These are phyloP conservation scores for Leptarthrus brevirostris DNA, from an alignment of 2,888 invertebrate genomes.

Conservation along the genomic window DNA sequence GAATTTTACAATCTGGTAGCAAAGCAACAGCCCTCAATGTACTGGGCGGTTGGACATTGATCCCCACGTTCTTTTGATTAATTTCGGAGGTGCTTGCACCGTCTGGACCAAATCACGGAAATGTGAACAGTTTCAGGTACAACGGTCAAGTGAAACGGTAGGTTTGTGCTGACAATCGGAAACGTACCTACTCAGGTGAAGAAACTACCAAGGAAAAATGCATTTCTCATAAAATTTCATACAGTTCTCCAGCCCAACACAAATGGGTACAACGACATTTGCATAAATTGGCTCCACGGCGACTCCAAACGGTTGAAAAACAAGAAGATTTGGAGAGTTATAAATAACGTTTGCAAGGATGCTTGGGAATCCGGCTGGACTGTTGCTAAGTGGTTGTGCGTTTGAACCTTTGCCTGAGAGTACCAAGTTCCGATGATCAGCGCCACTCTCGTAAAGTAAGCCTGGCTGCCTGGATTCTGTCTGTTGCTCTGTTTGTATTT, in stretches of 20 bases:
- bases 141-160: background rate
- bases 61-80: background rate
- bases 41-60: too few species aligned
- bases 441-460: background rate
- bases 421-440: background rate
- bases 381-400: conserved; percentile 16
- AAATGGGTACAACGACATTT: conserved; percentile 52
- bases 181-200: conserved; percentile 51
- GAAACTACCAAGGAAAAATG: conserved; percentile 57
- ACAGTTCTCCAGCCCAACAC: conserved; percentile 56
- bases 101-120: background rate
- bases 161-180: conserved; percentile 11
- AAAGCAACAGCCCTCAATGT: background rate
- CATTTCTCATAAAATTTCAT: conserved; percentile 52
- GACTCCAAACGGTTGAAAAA: conserved; percentile 52
- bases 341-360: conserved; percentile 28
- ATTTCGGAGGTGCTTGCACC: background rate
- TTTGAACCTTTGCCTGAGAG: conserved; percentile 12
- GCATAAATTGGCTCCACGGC: conserved; percentile 54
- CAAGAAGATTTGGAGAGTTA: conserved; percentile 15
- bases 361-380: background rate
- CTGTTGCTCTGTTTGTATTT: conserved; percentile 8
- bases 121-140: background rate
- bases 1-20: background rate
- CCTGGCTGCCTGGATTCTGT: too few species aligned